A percentile compares a stretch with the other conserved stretches of the same genome.
These are phyloP conservation scores for Tychaedon coryphoeus DNA, from an alignment of 2,113 vertebrate genomes.

Conservation along the genomic window DNA sequence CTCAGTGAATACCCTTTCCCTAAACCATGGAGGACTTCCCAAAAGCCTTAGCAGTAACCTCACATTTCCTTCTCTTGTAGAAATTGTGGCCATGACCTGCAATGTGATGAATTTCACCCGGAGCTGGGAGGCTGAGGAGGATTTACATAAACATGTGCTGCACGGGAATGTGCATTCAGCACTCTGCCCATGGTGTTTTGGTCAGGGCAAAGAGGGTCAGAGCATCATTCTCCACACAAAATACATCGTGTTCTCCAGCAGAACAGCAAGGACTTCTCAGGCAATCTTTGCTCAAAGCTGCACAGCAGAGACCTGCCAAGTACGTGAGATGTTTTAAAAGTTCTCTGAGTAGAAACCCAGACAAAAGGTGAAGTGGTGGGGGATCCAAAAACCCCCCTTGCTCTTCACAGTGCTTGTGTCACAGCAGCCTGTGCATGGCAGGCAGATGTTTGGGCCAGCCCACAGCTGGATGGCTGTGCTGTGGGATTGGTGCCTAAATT, in stretches of 20 bases:
- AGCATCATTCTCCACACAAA: not conserved
- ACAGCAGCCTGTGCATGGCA: not conserved
- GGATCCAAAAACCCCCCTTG: not conserved
- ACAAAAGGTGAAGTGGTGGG: accelerated
- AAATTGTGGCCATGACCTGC: not conserved
- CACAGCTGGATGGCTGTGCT: not conserved
- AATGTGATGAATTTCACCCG: not conserved
- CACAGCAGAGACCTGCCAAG: not conserved
- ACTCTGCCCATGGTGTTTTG: not conserved
- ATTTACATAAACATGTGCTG: not conserved
- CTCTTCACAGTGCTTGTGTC: accelerated
- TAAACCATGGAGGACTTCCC: not conserved
- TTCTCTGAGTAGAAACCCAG: not conserved
- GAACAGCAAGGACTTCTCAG: not conserved
- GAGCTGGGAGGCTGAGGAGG: not conserved
- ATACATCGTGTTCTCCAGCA: accelerated
- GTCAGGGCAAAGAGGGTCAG: not conserved
- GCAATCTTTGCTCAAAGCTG: not conserved
- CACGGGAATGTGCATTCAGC: accelerated
- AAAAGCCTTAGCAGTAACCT: not conserved
- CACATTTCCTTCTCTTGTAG: not conserved
- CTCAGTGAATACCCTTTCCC: not conserved
- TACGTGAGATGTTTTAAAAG: not conserved
- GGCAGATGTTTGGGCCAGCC: not conserved
- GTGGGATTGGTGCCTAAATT: too few species aligned